phyloP scores from a whole-genome alignment of 2,113 vertebrate species.

The Nesoenas mayeri region DNA sequence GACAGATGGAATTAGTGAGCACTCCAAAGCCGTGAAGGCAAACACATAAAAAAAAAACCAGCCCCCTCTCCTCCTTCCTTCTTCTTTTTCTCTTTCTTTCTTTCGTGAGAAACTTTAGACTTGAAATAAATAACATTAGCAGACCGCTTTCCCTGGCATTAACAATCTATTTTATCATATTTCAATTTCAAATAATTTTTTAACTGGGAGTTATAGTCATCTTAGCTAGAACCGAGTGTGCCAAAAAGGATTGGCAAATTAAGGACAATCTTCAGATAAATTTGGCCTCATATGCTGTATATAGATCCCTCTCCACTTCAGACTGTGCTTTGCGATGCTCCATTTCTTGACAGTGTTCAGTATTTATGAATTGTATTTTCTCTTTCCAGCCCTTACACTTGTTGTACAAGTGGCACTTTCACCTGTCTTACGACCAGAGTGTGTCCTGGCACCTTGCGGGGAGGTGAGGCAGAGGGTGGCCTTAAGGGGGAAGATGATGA shows the following conservation, averaged over 20 bases:
- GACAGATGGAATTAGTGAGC: constrained; percentile 98
- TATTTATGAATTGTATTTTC: neutral
- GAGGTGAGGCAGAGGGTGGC: neutral
- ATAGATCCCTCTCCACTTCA: neutral
- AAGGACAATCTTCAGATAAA: constrained; percentile 26
- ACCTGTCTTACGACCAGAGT: neutral
- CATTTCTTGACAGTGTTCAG: neutral
- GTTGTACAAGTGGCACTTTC: neutral
- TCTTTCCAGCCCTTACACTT: neutral
- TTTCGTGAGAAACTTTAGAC: constrained; percentile 45
- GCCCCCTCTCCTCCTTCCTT: neutral
- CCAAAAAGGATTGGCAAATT: neutral
- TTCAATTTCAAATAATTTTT: constrained; percentile 50
- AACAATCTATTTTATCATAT: constrained; percentile 58
- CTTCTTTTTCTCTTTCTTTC: neutral
- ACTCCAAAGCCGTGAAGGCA: constrained; percentile 95
- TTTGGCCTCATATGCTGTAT: neutral
- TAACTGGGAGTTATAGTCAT: neutral
- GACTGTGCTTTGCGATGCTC: neutral
- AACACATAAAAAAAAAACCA: constrained; percentile 83
- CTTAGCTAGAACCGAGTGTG: neutral
- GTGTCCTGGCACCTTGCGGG: neutral
- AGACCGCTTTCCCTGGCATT: constrained; percentile 30
- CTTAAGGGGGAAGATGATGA: neutral
- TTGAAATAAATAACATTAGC: constrained; percentile 51